These are phyloP conservation scores for Erpobdella octoculata DNA, from an alignment of 2,888 invertebrate genomes.

Conservation along the genomic window DNA sequence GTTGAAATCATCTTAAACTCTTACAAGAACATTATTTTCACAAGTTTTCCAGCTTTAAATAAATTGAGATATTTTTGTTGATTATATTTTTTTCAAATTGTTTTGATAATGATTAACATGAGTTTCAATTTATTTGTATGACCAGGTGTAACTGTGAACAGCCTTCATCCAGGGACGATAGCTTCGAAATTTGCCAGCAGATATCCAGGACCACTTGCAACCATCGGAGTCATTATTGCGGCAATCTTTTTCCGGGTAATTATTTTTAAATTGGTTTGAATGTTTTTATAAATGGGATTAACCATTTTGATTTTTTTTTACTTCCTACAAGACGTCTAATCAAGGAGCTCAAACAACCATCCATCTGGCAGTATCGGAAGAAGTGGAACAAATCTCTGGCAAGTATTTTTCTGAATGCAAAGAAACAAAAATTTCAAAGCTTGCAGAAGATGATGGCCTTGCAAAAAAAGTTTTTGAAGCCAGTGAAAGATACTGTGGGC, in stretches of 20 bases:
- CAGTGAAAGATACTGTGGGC: neutral
- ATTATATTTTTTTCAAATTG: no score
- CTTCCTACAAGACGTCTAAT: conserved; percentile 29
- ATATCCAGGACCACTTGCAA: conserved; percentile 34
- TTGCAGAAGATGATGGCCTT: conserved; percentile 58
- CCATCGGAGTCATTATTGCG: neutral
- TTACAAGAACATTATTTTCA: no score
- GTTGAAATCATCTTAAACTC: no score
- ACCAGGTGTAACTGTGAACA: conserved; percentile 41
- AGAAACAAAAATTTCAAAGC: conserved; percentile 54
- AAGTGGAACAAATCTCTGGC: conserved; percentile 28
- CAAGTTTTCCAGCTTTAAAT: no score
- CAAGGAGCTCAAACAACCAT: conserved; percentile 35
- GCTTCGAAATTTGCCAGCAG: conserved; percentile 40
- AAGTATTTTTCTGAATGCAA: conserved; percentile 31
- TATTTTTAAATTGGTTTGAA: neutral
- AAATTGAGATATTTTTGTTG: no score
- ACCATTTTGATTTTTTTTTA: no score
- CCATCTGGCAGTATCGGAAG: conserved; percentile 28
- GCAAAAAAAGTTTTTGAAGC: conserved; percentile 65
- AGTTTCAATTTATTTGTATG: neutral
- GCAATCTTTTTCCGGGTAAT: neutral
- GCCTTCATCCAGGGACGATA: conserved; percentile 44
- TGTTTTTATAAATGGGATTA: no score
- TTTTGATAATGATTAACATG: neutral